phyloP scores from a whole-genome alignment of 2,797 vertebrate species.

The Helarctos malayanus region DNA sequence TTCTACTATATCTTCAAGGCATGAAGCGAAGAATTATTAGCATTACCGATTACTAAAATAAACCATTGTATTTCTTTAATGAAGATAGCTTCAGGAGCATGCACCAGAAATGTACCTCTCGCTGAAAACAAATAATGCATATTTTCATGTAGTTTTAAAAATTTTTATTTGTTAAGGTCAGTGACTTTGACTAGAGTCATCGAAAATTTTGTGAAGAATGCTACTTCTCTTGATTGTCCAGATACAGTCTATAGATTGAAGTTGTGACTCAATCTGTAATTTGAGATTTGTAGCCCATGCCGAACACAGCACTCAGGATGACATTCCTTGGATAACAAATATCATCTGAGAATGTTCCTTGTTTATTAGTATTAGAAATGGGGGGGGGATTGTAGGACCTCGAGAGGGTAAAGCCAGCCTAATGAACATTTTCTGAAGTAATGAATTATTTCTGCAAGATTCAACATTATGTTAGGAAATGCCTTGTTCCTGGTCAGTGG shows the following conservation, averaged over 20 bases:
- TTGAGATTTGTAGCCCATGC: not conserved
- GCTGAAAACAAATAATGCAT: not conserved
- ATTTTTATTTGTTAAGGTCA: not conserved
- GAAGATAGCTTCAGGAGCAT: conserved; percentile 43
- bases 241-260: not conserved
- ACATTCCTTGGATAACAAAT: not conserved
- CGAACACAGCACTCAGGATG: not conserved
- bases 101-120: not conserved
- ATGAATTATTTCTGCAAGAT: conserved; percentile 29
- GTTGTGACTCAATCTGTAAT: not conserved
- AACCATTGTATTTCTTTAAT: not conserved
- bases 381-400: not conserved
- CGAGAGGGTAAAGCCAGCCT: not conserved
- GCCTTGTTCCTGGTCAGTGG: conserved; percentile 64
- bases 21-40: not conserved
- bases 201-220: conserved; percentile 38
- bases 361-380: not conserved
- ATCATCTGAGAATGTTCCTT: not conserved
- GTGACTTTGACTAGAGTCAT: not conserved
- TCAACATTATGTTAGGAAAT: conserved; percentile 59
- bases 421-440: not conserved
- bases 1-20: not conserved
- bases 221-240: not conserved
- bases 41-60: not conserved
- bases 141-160: not conserved